phyloP scores from a whole-genome alignment of 2,888 invertebrate genomes.

The Physocephala rufipes region DNA sequence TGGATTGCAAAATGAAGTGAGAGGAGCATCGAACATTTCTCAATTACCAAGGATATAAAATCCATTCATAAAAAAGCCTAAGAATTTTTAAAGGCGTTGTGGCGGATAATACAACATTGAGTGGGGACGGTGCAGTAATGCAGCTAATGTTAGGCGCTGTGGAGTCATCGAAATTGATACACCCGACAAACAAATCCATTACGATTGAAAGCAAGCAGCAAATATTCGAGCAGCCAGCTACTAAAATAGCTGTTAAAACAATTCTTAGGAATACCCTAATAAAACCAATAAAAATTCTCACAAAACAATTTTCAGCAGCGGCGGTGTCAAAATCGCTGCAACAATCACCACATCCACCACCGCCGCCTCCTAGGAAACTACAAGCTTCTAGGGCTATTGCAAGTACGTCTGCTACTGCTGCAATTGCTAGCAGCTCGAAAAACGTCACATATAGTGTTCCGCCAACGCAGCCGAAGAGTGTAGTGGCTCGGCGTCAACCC shows the following conservation, averaged over 20 bases:
- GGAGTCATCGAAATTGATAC: constrained; percentile 34
- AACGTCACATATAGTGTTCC: neutral
- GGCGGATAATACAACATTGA: constrained; percentile 25
- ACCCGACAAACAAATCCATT: constrained; percentile 41
- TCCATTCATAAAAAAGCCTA: neutral
- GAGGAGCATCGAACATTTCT: neutral
- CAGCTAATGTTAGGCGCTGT: constrained; percentile 32
- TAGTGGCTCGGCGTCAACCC: constrained; percentile 12
- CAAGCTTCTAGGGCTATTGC: constrained; percentile 12
- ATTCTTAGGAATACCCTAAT: neutral
- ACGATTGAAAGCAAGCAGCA: constrained; percentile 32
- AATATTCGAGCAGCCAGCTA: constrained; percentile 27
- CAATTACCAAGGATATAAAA: neutral
- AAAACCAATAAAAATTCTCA: constrained; percentile 21
- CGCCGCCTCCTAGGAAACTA: constrained; percentile 10
- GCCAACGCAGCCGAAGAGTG: neutral
- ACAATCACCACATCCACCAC: constrained; percentile 13
- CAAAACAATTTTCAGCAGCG: constrained; percentile 12
- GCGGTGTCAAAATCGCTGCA: neutral
- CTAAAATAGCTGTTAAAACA: constrained; percentile 15
- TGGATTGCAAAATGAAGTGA: constrained; percentile 20
- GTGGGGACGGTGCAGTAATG: constrained; percentile 31
- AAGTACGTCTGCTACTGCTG: constrained; percentile 9
- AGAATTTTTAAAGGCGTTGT: constrained; percentile 17
- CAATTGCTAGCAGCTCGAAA: constrained; percentile 1